Evolutionary conservation across 2,888 invertebrate genomes (phyloP).

Genomic region (Andrena chrysosceles): DNA sequence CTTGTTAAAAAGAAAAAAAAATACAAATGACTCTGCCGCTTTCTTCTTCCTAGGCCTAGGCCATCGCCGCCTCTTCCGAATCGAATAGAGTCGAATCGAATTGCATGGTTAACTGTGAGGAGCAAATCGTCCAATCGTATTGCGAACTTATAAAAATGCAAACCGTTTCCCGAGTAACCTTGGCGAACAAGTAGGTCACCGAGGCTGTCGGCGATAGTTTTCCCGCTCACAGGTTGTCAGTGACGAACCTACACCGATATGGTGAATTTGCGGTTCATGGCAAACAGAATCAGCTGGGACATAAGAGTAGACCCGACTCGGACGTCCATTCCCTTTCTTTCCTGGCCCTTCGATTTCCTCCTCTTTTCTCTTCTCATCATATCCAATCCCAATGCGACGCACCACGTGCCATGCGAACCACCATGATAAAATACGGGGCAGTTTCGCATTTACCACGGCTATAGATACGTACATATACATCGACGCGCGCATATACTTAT

Average conservation of each 20-base stretch:
- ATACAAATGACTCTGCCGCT: not conserved
- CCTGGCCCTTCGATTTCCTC: not conserved
- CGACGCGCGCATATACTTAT: too few relatives aligned
- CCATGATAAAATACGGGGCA: too few relatives aligned
- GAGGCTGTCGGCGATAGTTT: slow-evolving; percentile 24
- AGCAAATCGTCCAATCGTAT: slow-evolving; percentile 11
- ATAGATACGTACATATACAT: too few relatives aligned
- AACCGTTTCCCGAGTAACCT: slow-evolving; percentile 36
- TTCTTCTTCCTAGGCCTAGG: too few relatives aligned
- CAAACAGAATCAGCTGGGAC: not conserved
- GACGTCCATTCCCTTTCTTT: not conserved
- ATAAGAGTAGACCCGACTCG: not conserved
- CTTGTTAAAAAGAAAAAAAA: too few relatives aligned
- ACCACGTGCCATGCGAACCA: too few relatives aligned
- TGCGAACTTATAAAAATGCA: slow-evolving; percentile 34
- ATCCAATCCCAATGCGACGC: too few relatives aligned
- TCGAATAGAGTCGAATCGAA: not conserved
- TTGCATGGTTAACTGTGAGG: not conserved
- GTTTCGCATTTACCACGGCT: too few relatives aligned
- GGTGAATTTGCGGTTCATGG: not conserved
- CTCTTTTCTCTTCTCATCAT: not conserved
- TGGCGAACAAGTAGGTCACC: slow-evolving; percentile 37
- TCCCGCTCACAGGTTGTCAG: slow-evolving; percentile 6
- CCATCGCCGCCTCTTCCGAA: not conserved
- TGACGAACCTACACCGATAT: not conserved